Conservation (phyloP, 2,797 vertebrate genomes). For the Danio kyathit region DNA sequence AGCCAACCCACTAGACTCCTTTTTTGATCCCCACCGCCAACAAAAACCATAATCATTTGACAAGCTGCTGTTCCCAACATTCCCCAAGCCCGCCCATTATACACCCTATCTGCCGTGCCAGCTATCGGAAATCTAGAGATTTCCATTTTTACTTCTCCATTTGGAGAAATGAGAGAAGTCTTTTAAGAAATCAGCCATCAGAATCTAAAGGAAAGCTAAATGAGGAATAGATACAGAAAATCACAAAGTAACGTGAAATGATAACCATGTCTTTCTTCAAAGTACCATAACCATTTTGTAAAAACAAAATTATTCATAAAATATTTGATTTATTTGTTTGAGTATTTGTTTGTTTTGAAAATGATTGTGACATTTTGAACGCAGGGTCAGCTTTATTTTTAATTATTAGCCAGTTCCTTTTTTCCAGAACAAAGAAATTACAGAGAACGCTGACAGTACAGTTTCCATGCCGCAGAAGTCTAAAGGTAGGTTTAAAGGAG, state of each 20-base stretch:
- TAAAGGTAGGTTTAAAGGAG: constrained; percentile 32
- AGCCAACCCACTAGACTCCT: constrained; percentile 63
- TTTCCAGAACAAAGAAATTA: constrained; percentile 43
- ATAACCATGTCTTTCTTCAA: constrained; percentile 51
- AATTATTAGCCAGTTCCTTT: constrained; percentile 40
- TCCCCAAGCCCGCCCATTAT: constrained; percentile 26
- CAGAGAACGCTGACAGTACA: constrained; percentile 37
- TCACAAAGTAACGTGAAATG: constrained; percentile 54
- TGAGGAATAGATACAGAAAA: constrained; percentile 53
- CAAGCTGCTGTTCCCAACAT: constrained; percentile 82
- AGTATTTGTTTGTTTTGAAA: not conserved
- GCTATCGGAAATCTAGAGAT: constrained; percentile 80
- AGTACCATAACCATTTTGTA: not conserved
- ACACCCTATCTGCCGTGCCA: constrained; percentile 81
- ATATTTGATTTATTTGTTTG: not conserved
- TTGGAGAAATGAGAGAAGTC: constrained; percentile 69
- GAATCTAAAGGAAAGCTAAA: constrained; percentile 74
- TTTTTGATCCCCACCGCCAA: constrained; percentile 65
- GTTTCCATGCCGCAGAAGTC: constrained; percentile 37
- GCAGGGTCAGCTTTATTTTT: constrained; percentile 1
- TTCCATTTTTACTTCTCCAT: constrained; percentile 65
- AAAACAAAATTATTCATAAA: no score
- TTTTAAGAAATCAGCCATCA: constrained; percentile 78
- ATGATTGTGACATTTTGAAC: constrained; percentile 23
- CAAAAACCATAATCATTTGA: constrained; percentile 80